Evolutionary conservation across 1,140 invertebrate genomes (phyloP).

Genomic region (Aphidius gifuensis): DNA sequence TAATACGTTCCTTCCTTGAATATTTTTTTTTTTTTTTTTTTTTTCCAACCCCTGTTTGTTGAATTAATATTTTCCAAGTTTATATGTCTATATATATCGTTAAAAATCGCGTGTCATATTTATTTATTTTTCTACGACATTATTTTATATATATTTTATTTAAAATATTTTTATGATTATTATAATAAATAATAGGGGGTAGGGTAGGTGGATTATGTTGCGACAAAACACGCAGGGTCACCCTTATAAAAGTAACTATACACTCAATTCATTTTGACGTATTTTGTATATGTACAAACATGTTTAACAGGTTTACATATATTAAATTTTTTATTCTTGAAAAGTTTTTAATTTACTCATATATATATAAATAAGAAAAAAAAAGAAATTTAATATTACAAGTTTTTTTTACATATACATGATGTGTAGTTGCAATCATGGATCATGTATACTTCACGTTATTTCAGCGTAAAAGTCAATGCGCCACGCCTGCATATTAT

Average conservation of each 20-base stretch:
- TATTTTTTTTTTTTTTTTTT: constrained; percentile 7
- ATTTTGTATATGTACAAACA: not conserved
- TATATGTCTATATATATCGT: constrained; percentile 3
- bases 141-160: no score
- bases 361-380: not conserved
- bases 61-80: not conserved
- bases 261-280: constrained; percentile 10
- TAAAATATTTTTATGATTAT: not conserved
- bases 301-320: constrained; percentile 4
- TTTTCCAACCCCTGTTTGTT: constrained; percentile 1
- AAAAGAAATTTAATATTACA: no score
- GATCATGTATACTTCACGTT: constrained; percentile 11
- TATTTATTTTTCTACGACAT: no score
- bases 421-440: no score
- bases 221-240: constrained; percentile 4
- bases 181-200: not conserved
- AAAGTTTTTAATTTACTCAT: not conserved
- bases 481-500: constrained; percentile 30
- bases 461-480: constrained; percentile 23
- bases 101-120: constrained; percentile 3
- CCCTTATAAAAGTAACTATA: constrained; percentile 4
- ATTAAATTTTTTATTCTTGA: not conserved
- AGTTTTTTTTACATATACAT: no score
- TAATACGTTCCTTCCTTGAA: not conserved
- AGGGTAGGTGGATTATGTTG: constrained; percentile 7